These are phyloP conservation scores for Calidris pugnax DNA, from an alignment of 2,113 vertebrate species.

Conservation along the genomic window DNA sequence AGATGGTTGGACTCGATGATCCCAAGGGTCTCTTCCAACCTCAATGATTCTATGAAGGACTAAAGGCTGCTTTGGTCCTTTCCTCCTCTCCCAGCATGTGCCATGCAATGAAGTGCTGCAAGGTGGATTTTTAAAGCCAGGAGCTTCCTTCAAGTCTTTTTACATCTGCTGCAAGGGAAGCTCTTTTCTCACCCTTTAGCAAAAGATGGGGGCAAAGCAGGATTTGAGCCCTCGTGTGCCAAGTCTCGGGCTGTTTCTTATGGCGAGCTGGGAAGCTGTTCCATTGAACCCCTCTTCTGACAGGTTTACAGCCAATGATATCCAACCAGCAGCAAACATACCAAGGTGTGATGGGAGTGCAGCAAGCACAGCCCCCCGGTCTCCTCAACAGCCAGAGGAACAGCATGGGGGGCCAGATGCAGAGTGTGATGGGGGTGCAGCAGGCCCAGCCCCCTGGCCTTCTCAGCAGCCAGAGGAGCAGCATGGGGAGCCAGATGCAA, in stretches of 20 bases:
- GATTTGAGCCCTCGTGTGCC: neutral
- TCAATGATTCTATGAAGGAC: no score
- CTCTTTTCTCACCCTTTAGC: neutral
- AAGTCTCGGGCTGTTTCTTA: neutral
- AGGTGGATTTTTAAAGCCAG: neutral
- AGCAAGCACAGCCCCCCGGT: conserved; percentile 88
- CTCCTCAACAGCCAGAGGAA: conserved; percentile 89
- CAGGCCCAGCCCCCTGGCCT: conserved; percentile 89
- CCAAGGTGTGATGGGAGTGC: conserved; percentile 94
- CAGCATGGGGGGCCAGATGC: conserved; percentile 89
- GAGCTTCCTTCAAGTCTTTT: neutral
- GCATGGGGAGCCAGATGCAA: conserved; percentile 91
- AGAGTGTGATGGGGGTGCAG: conserved; percentile 93
- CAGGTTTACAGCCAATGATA: conserved; percentile 95
- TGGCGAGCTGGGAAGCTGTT: neutral
- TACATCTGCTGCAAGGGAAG: neutral
- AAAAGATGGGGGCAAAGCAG: neutral
- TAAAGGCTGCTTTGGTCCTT: neutral
- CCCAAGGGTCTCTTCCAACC: no score
- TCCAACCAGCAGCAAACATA: conserved; percentile 92
- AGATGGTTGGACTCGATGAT: no score
- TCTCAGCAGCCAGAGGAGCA: conserved; percentile 86
- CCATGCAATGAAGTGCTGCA: neutral
- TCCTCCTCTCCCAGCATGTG: neutral
- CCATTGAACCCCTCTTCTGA: neutral